Evolutionary conservation across 1,140 invertebrate species (phyloP), one percentile per base, ranked within the genome.

Genomic region (Aradophagus sp.): DNA sequence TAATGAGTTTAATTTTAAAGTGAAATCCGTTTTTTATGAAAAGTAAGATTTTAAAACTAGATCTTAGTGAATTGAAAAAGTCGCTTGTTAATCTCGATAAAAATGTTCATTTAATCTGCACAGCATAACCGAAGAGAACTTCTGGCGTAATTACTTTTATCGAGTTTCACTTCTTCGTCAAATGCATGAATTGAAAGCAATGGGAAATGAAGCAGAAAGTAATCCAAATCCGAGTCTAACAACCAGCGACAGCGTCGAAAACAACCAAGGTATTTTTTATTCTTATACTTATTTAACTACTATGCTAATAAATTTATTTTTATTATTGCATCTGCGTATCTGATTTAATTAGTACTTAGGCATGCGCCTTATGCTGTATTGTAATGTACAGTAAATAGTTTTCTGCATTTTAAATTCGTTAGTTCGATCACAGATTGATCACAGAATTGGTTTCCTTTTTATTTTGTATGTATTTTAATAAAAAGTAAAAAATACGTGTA

Each of bases 131-230:
- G 98, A 99, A 88, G 97, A 99, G 86, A 94, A 93, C 79, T 99
- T 99, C 87, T 99, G 97, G 98, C 91, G 96, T 77, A 99, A 99
- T 88, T 99, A 99, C 85, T 99, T 99, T 88, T 99, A 99, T 87
- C 94, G 97, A 80, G 95, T 99, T 59, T 97, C 95, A 70, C 90
- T 99, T 17, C 95, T 99, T 77, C 96, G 97, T 80, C 97, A 99
- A 86, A 97, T 95, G 58, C 95, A 95, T 81, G 95, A 97, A 81
- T 80, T 94, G 29, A 91, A 91, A 36, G 91, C 91, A 38, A 88
- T 92, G 88, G 88, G 88, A 20, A 87, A 76, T 55, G 78, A 84
- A 71, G 75, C 79, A 47, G 83, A 85, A 52, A 84, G 77, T 56
- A 83, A 85, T 70, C 77, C 78, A 20, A 82, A 79, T 71, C 76